Percentiles rank a stretch among this genome's conserved stretches.
Conservation (phyloP, 2,113 vertebrate species). For the Gnathonemus longibarbis region DNA sequence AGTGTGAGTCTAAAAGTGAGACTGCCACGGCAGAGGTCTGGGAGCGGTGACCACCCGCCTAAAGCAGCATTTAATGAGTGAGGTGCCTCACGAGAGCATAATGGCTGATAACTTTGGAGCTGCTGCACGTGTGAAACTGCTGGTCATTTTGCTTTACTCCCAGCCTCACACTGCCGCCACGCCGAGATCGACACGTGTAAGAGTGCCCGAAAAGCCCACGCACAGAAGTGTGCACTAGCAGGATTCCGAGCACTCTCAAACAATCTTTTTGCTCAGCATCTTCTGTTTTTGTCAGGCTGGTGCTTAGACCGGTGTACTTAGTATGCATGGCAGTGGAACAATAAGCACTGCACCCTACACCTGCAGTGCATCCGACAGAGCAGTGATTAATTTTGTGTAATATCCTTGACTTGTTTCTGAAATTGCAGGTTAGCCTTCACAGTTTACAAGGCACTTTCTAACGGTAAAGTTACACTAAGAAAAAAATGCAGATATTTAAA, state of each 20-base stretch:
- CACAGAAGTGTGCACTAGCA: not conserved
- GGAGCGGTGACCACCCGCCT: too few species aligned
- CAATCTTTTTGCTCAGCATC: not conserved
- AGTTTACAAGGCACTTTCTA: not conserved
- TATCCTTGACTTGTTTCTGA: not conserved
- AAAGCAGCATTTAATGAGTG: not conserved
- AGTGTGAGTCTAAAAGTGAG: not conserved
- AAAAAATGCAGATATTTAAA: constrained; percentile 14
- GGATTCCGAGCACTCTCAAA: not conserved
- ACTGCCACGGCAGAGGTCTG: not conserved
- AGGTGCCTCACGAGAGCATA: not conserved
- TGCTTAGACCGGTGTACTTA: not conserved
- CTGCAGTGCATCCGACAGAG: not conserved
- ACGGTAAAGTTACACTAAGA: too few species aligned
- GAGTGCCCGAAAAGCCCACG: not conserved
- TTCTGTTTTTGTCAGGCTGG: not conserved
- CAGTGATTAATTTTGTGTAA: not conserved
- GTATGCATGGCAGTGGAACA: not conserved
- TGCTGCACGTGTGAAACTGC: not conserved
- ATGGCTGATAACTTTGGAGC: not conserved
- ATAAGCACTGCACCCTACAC: not conserved
- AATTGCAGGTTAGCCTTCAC: not conserved
- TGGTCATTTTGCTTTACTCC: not conserved
- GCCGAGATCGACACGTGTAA: not conserved
- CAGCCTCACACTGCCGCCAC: not conserved